A percentile compares a stretch with the other conserved stretches of the same genome.
These are phyloP conservation scores for Netta rufina DNA, from an alignment of 2,797 vertebrate genomes.

Conservation along the genomic window DNA sequence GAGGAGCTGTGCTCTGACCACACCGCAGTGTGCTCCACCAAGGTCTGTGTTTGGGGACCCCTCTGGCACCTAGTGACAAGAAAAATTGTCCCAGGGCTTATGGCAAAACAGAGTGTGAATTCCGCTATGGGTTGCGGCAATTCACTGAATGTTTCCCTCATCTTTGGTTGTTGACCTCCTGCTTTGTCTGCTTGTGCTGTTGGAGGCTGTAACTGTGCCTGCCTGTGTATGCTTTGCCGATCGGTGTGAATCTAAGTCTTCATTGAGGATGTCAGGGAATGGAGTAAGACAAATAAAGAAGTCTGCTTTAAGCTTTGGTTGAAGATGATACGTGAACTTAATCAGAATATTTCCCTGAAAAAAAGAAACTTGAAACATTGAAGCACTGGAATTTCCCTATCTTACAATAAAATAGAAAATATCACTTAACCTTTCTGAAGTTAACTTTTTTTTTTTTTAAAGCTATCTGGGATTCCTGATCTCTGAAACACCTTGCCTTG, in stretches of 20 bases:
- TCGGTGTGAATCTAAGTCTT: background rate
- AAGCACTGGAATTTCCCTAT: background rate
- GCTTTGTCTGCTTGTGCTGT: background rate
- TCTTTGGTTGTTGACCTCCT: background rate
- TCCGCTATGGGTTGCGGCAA: background rate
- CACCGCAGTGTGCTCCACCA: conserved; percentile 84
- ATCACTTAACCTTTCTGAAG: background rate
- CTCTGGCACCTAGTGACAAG: background rate
- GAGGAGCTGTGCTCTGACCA: conserved; percentile 74
- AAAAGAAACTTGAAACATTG: background rate
- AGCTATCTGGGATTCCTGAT: background rate
- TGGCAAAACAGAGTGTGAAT: background rate
- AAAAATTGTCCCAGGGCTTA: background rate
- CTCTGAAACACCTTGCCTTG: background rate
- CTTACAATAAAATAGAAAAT: background rate
- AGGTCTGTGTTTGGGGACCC: conserved; percentile 75
- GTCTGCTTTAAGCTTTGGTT: background rate
- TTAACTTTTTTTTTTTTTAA: background rate
- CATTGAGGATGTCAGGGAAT: background rate
- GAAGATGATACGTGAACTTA: background rate
- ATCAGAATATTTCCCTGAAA: background rate
- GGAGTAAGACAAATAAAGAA: background rate
- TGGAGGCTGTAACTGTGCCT: background rate
- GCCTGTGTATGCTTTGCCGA: background rate
- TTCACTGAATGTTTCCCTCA: background rate